phyloP scores from a whole-genome alignment of 2,797 vertebrate species.

The Phataginus tricuspis region DNA sequence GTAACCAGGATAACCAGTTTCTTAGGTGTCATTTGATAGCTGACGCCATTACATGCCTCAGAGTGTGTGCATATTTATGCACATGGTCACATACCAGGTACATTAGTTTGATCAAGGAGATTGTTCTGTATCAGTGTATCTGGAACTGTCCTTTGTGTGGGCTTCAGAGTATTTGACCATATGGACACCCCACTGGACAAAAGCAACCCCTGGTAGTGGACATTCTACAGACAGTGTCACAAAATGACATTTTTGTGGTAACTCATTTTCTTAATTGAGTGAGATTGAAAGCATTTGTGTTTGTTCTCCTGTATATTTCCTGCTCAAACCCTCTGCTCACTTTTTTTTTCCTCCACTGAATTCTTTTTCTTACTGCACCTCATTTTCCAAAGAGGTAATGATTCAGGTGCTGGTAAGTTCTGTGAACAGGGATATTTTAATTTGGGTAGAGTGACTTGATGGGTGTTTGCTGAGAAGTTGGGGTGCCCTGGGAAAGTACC shows the following conservation, averaged over 20 bases:
- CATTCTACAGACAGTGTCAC: rapidly evolving
- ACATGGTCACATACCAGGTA: rapidly evolving
- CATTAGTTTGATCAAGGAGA: background rate
- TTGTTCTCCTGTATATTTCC: background rate
- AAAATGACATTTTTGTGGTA: background rate
- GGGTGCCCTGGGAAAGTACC: background rate
- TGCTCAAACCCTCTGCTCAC: background rate
- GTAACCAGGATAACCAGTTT: rapidly evolving
- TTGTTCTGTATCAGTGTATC: rapidly evolving
- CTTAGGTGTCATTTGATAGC: background rate
- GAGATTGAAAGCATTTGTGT: background rate
- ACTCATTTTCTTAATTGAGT: background rate
- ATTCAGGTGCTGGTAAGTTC: background rate
- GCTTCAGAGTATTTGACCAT: background rate
- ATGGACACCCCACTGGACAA: no score
- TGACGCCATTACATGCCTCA: background rate
- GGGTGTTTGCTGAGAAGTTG: background rate
- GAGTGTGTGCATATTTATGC: rapidly evolving
- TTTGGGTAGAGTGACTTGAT: background rate
- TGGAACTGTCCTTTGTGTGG: background rate
- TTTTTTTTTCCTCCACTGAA: background rate
- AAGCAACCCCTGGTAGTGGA: background rate
- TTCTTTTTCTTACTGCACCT: background rate
- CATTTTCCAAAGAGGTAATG: background rate
- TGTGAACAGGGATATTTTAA: background rate